Conservation (phyloP, 2,888 invertebrate genomes). For the Agriotes lineatus region DNA sequence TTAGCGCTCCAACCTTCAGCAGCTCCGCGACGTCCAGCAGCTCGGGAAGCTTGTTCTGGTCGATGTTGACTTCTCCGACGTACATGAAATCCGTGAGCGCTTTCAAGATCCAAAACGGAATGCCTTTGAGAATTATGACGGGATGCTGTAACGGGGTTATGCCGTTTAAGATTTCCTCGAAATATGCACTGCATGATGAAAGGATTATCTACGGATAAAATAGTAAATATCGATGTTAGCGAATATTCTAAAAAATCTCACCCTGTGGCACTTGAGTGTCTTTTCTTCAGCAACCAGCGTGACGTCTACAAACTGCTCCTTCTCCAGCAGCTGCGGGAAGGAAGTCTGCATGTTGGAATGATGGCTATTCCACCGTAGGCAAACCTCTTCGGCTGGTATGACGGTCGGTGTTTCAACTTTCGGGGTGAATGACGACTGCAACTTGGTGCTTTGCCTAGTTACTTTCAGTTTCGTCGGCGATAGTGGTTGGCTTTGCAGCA, state of each 20-base stretch:
- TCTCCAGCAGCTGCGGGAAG: conserved; percentile 67
- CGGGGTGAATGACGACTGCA: conserved; percentile 20
- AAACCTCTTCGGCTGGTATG: conserved; percentile 60
- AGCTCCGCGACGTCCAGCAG: conserved; percentile 67
- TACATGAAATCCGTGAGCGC: conserved; percentile 70
- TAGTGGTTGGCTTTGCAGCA: conserved; percentile 57
- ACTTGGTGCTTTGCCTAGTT: conserved; percentile 53
- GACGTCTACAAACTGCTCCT: conserved; percentile 70
- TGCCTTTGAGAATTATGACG: conserved; percentile 67
- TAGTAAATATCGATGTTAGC: conserved; percentile 31
- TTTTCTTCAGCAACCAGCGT: conserved; percentile 70
- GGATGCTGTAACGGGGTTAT: conserved; percentile 67
- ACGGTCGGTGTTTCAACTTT: neutral
- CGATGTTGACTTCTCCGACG: conserved; percentile 68
- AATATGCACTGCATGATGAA: conserved; percentile 68
- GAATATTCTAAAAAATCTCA: conserved; percentile 47
- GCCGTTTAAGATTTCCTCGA: conserved; percentile 66
- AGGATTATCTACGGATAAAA: conserved; percentile 65
- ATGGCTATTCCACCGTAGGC: conserved; percentile 71
- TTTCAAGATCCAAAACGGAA: conserved; percentile 68
- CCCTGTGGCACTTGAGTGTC: conserved; percentile 70
- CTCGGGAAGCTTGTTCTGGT: conserved; percentile 65
- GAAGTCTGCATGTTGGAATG: conserved; percentile 69
- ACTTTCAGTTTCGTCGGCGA: conserved; percentile 62
- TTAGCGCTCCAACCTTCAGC: conserved; percentile 59